Base-by-base conservation (phyloP, 1,140 invertebrate genomes). In the Tetraneura akinire region DNA sequence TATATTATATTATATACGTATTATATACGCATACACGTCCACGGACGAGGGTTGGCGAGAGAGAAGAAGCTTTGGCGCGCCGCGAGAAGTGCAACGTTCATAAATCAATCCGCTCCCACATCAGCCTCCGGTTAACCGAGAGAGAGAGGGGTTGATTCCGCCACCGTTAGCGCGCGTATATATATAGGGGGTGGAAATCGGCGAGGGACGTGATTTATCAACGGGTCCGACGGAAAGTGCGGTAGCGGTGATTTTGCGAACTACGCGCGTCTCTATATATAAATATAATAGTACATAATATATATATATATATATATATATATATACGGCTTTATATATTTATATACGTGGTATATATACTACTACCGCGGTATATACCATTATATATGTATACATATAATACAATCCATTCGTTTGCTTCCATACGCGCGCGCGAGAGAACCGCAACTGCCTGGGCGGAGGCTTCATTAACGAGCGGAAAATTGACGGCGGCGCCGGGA, bases 401-500 rank as follows among this genome's bases (percentile, higher is more conserved):
- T 66, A 68, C 64, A 68, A n/a, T 32, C 64, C 47, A 70, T 29
- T 60, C 71, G 71, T 76, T 42, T 21, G 53, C 55, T 29, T 37
- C 32, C 8, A 8, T 37, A 18, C n/a, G 18, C 13, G 68, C 68
- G 45, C 45, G 29, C 47, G 68, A 51, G 45, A 60, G 74, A 78
- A 62, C 74, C 74, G 55, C 74, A 78, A 78, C 55, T 62, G 74
- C 55, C 37, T 60, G 74, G 74, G 74, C 55, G 74, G 74, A 60
- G 74, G 74, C 74, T 78, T 78, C 74, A 78, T 78, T 78, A 78
- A 78, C 74, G 74, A 78, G 74, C 74, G 74, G 74, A 78, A 78
- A 78, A 78, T 78, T 78, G 74, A 57, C 74, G 73, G 37, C 66
- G 55, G 55, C 16, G 37, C 32, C 18, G 14, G 51, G 4, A 53